Evolutionary conservation across 2,113 vertebrate genomes (phyloP).

Genomic region (Elaphurus davidianus): DNA sequence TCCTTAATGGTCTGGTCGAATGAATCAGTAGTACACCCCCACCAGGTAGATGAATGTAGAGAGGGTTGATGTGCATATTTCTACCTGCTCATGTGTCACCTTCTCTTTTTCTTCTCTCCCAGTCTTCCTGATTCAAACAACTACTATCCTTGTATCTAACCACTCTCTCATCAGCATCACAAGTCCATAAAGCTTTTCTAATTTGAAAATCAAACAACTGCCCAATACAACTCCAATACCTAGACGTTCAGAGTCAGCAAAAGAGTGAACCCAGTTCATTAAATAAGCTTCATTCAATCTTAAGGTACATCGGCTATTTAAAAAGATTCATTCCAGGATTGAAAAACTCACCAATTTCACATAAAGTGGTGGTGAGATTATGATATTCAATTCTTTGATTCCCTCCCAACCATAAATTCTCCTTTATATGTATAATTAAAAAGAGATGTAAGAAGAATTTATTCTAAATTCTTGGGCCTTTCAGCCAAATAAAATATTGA

Average conservation of each 20-base stretch:
- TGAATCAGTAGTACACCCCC: background rate
- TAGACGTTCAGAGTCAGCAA: background rate
- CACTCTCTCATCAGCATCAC: background rate
- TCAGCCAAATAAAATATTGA: background rate
- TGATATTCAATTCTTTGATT: background rate
- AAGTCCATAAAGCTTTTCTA: background rate
- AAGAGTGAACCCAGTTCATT: background rate
- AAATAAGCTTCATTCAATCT: background rate
- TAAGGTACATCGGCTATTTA: background rate
- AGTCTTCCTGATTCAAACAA: background rate
- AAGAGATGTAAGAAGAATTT: background rate
- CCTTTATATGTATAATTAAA: background rate
- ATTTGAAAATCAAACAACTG: background rate
- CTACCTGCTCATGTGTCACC: background rate
- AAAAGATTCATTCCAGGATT: background rate
- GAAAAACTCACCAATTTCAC: background rate
- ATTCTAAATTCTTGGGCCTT: background rate
- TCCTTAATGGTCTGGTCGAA: background rate
- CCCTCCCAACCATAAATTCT: background rate
- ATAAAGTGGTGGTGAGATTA: background rate
- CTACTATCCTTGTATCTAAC: background rate
- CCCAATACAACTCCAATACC: background rate
- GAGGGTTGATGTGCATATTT: background rate
- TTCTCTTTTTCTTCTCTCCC: background rate
- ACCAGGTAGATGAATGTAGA: background rate